These are phyloP conservation scores for Apistogramma diplotaenia DNA, from an alignment of 2,113 vertebrate species.

Conservation along the genomic window DNA sequence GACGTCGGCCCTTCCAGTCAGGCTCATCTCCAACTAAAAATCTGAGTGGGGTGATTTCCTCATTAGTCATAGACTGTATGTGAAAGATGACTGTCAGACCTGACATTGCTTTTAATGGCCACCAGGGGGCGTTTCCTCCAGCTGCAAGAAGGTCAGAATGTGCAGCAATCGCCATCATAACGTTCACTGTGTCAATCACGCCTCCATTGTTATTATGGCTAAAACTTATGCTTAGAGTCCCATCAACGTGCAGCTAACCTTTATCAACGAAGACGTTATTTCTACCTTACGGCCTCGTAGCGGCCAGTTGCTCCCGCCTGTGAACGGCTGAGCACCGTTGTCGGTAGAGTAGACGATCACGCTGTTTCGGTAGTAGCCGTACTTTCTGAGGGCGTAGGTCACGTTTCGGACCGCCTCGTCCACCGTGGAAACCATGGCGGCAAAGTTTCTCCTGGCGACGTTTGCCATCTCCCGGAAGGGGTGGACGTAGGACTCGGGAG, in stretches of 20 bases:
- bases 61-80: neutral
- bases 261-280: too few relatives aligned
- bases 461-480: slow-evolving; percentile 89
- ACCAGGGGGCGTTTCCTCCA: neutral
- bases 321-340: slow-evolving; percentile 93
- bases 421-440: slow-evolving; percentile 94
- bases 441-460: slow-evolving; percentile 86
- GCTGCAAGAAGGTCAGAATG: neutral
- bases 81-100: neutral
- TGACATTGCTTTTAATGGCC: neutral
- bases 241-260: neutral
- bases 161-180: neutral
- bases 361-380: slow-evolving; percentile 90
- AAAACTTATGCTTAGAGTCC: fast-evolving
- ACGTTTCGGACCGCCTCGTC: slow-evolving; percentile 92
- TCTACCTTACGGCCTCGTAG: slow-evolving; percentile 86
- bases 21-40: neutral
- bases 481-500: slow-evolving; percentile 90
- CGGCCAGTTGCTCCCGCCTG: slow-evolving; percentile 95
- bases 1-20: neutral
- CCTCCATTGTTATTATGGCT: fast-evolving
- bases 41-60: neutral
- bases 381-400: slow-evolving; percentile 90
- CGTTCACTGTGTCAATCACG: neutral
- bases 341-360: slow-evolving; percentile 92